A percentile compares a stretch with the other conserved stretches of the same genome.
phyloP scores from a whole-genome alignment of 2,888 invertebrate species.

The Phyllotreta cruciferae region DNA sequence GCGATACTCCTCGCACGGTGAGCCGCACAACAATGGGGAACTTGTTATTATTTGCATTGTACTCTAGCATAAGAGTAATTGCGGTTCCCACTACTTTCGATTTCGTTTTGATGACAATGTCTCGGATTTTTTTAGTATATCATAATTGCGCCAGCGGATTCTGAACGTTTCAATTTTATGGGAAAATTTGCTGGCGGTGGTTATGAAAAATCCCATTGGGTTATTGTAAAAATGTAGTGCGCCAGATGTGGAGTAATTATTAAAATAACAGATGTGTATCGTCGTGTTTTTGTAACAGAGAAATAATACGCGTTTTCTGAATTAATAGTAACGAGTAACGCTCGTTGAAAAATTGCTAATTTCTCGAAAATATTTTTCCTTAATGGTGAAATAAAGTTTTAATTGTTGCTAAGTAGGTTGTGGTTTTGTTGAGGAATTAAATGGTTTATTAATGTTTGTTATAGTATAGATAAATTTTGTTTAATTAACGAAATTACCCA shows the following conservation, averaged over 20 bases:
- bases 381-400: too few relatives aligned
- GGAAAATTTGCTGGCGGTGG: slow-evolving; percentile 7
- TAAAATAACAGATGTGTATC: not conserved
- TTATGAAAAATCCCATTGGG: slow-evolving; percentile 8
- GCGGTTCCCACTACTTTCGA: slow-evolving; percentile 26
- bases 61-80: slow-evolving; percentile 22
- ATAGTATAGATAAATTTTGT: too few relatives aligned
- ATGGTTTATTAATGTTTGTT: too few relatives aligned
- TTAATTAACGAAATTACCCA: too few relatives aligned
- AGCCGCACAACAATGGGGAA: slow-evolving; percentile 20
- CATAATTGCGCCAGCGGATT: slow-evolving; percentile 17
- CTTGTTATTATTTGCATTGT: slow-evolving; percentile 17
- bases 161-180: slow-evolving; percentile 9
- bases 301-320: too few relatives aligned
- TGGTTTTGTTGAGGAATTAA: too few relatives aligned
- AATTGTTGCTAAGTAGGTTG: too few relatives aligned
- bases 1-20: slow-evolving; percentile 4
- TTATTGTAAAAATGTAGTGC: not conserved
- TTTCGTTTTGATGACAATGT: slow-evolving; percentile 23
- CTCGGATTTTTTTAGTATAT: slow-evolving; percentile 2
- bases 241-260: too few relatives aligned
- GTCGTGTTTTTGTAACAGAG: not conserved
- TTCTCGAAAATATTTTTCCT: too few relatives aligned
- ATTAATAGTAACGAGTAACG: too few relatives aligned
- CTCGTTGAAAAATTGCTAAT: too few relatives aligned